Percentiles rank a stretch among this genome's conserved stretches.
phyloP scores from a whole-genome alignment of 1,140 invertebrate species.

The Drosophila ogumai region DNA sequence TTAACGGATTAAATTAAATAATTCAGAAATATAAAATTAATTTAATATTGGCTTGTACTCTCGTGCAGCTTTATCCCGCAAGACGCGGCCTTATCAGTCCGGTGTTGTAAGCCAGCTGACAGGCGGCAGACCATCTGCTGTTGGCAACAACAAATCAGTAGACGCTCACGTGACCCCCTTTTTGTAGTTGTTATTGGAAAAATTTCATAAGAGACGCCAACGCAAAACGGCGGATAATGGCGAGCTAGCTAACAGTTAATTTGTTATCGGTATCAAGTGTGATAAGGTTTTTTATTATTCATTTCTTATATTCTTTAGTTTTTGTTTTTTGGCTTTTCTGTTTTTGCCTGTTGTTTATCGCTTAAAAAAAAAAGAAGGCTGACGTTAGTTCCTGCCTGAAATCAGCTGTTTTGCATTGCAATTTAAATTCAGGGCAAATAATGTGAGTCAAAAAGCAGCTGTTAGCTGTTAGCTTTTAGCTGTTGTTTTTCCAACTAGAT shows the following conservation, averaged over 20 bases:
- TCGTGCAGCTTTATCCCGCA: neutral
- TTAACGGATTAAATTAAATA: neutral
- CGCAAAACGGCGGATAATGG: conserved; percentile 10
- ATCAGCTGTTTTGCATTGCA: conserved; percentile 68
- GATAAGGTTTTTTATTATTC: conserved; percentile 31
- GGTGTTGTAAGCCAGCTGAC: neutral
- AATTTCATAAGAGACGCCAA: conserved; percentile 23
- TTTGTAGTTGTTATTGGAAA: conserved; percentile 27
- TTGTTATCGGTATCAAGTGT: conserved; percentile 16
- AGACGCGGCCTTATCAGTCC: neutral
- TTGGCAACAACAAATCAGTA: conserved; percentile 19
- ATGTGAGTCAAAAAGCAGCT: conserved; percentile 36
- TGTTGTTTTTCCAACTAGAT: conserved; percentile 40
- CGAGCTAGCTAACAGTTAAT: conserved; percentile 7
- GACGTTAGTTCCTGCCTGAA: conserved; percentile 41
- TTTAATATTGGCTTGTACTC: conserved; percentile 16
- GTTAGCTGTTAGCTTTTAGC: conserved; percentile 12
- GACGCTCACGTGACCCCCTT: conserved; percentile 37
- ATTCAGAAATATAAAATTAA: neutral
- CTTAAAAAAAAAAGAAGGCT: conserved; percentile 48
- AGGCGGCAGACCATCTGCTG: conserved; percentile 8
- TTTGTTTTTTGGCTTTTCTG: conserved; percentile 6
- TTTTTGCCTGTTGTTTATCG: conserved; percentile 60
- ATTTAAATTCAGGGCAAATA: conserved; percentile 35
- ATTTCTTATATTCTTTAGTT: conserved; percentile 13